phyloP scores from a whole-genome alignment of 2,113 vertebrate genomes.

The Atrichornis clamosus region DNA sequence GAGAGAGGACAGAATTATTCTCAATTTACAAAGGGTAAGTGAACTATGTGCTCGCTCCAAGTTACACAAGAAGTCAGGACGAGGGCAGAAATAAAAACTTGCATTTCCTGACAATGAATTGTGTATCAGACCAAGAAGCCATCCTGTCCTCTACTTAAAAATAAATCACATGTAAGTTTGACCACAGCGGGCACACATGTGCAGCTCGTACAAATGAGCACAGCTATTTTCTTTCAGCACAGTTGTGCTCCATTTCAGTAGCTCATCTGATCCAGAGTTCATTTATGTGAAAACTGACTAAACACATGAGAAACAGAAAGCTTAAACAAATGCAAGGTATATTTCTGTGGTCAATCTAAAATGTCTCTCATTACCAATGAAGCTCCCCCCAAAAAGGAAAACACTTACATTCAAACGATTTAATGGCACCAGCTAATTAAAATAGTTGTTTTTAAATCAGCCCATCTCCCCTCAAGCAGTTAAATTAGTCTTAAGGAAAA shows the following conservation, averaged over 20 bases:
- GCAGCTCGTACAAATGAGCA: neutral
- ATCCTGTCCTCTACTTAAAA: neutral
- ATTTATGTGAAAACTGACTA: neutral
- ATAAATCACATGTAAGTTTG: neutral
- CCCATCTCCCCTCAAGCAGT: neutral
- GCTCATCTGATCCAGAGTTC: neutral
- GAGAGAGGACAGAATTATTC: neutral
- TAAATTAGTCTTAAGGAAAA: neutral
- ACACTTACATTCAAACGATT: neutral
- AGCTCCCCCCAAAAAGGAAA: neutral
- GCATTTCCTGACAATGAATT: neutral
- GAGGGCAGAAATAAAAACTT: neutral
- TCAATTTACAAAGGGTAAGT: neutral
- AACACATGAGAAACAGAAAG: neutral
- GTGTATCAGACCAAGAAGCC: neutral
- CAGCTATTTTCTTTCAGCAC: neutral
- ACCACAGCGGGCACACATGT: neutral
- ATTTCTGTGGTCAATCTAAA: neutral
- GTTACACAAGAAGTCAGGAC: neutral
- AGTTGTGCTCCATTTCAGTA: neutral
- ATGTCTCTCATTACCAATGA: neutral
- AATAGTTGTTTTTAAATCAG: neutral
- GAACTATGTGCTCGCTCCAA: neutral
- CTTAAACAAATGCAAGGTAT: neutral
- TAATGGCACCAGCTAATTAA: neutral